A percentile compares a stretch with the other conserved stretches of the same genome.
Evolutionary conservation across 2,888 invertebrate genomes (phyloP).

Genomic region (Mylabris sibirica): DNA sequence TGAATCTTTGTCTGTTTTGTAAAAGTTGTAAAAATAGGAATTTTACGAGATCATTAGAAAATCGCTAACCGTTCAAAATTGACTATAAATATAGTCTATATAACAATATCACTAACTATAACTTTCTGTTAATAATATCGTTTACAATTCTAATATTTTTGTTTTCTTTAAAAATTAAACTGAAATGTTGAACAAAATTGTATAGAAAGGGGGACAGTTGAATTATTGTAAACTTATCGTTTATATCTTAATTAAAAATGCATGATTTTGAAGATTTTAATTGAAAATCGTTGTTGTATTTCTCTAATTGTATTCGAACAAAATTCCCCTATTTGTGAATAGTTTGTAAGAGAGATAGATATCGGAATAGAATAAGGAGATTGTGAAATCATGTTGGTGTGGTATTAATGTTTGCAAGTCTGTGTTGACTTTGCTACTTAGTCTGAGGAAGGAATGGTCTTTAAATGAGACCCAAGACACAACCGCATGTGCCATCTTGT

Average conservation of each 20-base stretch:
- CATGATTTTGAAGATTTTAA: background rate
- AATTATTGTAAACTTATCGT: background rate
- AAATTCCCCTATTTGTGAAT: background rate
- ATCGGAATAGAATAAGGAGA: background rate
- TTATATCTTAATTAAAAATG: background rate
- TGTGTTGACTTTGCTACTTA: constrained; percentile 51
- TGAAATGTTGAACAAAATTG: background rate
- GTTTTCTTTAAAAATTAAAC: background rate
- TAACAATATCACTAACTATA: constrained; percentile 44
- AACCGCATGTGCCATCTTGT: constrained; percentile 45
- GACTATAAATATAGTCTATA: constrained; percentile 43
- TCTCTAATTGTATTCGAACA: background rate
- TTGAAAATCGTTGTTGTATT: background rate
- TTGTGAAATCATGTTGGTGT: constrained; percentile 10
- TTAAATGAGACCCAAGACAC: constrained; percentile 50
- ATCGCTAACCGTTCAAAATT: constrained; percentile 36
- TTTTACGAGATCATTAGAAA: constrained; percentile 50
- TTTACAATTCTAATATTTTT: constrained; percentile 30
- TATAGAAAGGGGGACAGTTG: background rate
- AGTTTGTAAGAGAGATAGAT: background rate
- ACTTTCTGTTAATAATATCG: constrained; percentile 23
- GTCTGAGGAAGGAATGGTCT: constrained; percentile 45
- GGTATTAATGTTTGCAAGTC: constrained; percentile 43
- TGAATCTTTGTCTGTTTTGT: background rate
- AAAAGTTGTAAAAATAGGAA: constrained; percentile 20